A percentile compares a stretch with the other conserved stretches of the same genome.
Evolutionary conservation across 1,140 invertebrate genomes (phyloP).

Genomic region (Chironomus tepperi): DNA sequence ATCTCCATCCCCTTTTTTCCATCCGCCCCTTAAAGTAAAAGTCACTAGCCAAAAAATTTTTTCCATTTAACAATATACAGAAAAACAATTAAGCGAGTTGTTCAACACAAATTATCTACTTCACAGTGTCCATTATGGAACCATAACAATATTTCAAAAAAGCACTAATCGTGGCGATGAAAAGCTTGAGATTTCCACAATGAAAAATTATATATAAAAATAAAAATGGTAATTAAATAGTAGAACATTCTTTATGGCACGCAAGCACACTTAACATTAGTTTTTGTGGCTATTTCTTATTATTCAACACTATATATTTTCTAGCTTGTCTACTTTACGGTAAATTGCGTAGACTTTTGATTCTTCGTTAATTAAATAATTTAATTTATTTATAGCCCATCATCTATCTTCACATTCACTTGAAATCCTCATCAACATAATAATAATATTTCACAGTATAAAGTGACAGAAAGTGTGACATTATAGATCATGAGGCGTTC

Average conservation of each 20-base stretch:
- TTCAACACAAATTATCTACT: conserved; percentile 14
- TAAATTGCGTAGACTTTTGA: neutral
- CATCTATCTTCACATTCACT: neutral
- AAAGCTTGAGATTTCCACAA: neutral
- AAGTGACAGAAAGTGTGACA: neutral
- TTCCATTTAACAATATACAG: neutral
- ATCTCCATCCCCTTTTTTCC: no score
- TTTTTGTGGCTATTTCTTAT: neutral
- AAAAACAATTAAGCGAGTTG: conserved; percentile 13
- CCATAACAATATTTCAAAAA: conserved; percentile 14
- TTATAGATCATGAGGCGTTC: conserved; percentile 20
- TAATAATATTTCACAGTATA: neutral
- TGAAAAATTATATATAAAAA: neutral
- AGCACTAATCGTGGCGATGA: conserved; percentile 5
- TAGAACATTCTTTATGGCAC: neutral
- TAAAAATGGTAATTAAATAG: conserved; percentile 8
- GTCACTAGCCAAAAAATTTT: neutral
- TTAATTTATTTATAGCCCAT: neutral
- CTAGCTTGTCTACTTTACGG: neutral
- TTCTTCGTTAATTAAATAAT: conserved; percentile 14
- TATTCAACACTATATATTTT: neutral
- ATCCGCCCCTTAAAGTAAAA: no score
- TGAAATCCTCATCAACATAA: neutral
- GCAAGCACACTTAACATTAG: neutral
- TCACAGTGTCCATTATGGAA: neutral